Conservation (phyloP, 2,113 vertebrate genomes). For the Pelobates fuscus region DNA sequence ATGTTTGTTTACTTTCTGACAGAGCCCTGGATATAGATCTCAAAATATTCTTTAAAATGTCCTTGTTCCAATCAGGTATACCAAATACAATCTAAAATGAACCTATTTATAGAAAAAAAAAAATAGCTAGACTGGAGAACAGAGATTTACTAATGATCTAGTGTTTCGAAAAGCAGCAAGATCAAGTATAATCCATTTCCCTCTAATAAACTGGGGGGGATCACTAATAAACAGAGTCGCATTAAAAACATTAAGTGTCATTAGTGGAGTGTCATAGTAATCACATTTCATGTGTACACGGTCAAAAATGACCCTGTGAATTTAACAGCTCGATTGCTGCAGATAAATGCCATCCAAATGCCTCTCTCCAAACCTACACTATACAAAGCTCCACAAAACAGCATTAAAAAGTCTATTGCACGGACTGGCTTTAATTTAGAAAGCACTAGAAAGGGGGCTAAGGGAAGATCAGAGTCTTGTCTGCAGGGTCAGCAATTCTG, state of each 20-base stretch:
- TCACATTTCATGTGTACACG: not conserved
- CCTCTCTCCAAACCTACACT: not conserved
- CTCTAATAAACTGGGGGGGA: too few relatives aligned
- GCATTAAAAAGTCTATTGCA: not conserved
- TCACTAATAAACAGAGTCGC: too few relatives aligned
- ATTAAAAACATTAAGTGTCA: not conserved
- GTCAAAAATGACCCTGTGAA: not conserved
- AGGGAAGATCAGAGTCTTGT: conserved; percentile 77
- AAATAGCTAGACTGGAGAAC: too few relatives aligned
- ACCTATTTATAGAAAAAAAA: too few relatives aligned
- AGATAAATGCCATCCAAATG: not conserved
- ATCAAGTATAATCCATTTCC: not conserved
- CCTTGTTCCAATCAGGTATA: too few relatives aligned
- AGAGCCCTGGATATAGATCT: too few relatives aligned
- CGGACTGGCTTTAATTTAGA: conserved; percentile 72
- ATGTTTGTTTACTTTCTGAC: too few relatives aligned
- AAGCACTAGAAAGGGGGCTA: conserved; percentile 73
- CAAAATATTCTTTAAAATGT: too few relatives aligned
- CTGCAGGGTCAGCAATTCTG: conserved; percentile 79
- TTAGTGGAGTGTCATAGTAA: not conserved
- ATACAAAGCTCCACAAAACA: not conserved
- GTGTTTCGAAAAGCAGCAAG: not conserved
- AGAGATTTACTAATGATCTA: too few relatives aligned
- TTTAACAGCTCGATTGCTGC: not conserved
- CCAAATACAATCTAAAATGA: too few relatives aligned